Percentiles rank a stretch among this genome's conserved stretches.
Conservation (phyloP, 2,113 vertebrate species). For the Tetrax tetrax region DNA sequence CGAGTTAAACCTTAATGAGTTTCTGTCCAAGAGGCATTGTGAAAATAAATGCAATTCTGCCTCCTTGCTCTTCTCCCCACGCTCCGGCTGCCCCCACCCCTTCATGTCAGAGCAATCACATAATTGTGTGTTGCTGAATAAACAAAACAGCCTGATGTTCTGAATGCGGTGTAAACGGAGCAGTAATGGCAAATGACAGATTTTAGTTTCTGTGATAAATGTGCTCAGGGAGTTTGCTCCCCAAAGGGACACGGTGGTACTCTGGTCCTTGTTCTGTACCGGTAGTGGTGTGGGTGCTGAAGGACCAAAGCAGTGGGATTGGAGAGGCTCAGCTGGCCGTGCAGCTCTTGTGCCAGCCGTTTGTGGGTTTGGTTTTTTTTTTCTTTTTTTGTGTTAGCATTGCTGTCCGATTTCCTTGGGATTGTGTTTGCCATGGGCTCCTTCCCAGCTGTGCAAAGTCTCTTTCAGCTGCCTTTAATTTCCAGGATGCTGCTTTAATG, state of each 20-base stretch:
- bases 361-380: too few relatives aligned
- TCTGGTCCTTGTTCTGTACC: background rate
- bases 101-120: background rate
- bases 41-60: background rate
- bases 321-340: background rate
- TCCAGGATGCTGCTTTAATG: conserved; percentile 7
- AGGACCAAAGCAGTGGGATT: background rate
- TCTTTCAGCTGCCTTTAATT: conserved; percentile 21
- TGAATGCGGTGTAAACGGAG: background rate
- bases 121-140: conserved; percentile 33
- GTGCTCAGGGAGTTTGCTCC: background rate
- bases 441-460: conserved; percentile 4
- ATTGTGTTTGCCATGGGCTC: background rate
- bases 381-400: background rate
- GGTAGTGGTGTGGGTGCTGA: background rate
- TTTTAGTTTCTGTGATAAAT: background rate
- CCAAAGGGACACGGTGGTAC: background rate
- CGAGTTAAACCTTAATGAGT: conserved; percentile 36
- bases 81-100: background rate
- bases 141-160: conserved; percentile 19
- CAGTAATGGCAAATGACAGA: background rate
- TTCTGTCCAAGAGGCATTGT: conserved; percentile 1
- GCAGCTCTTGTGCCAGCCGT: background rate
- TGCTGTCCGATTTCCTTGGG: background rate
- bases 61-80: background rate